Evolutionary conservation across 2,113 vertebrate species (phyloP), one percentile per base, ranked within the genome.

Genomic region (Phodopus roborovskii): DNA sequence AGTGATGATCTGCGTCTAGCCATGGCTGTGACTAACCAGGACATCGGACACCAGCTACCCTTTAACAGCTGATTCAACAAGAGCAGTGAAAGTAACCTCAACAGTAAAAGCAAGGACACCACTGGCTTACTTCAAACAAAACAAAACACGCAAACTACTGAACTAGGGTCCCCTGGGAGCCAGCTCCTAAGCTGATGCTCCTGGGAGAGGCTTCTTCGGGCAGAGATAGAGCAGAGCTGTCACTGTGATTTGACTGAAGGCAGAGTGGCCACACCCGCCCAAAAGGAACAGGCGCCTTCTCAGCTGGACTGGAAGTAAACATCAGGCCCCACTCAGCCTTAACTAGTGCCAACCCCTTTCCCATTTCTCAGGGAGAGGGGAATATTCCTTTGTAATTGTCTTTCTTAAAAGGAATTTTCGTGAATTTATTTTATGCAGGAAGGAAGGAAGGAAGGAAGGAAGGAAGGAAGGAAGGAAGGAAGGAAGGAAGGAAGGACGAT

Each of bases 321-420:
- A 6, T 0, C 1, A 12, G 7, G 48, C 66, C 0, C 66, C 0
- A 0, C 39, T 3, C 70, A 0, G 12, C n/a, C 2, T 15, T n/a
- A 20, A 48, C 73, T 19, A 33, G 66, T 33, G 39, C 13, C 15
- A 83, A 84, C 22, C 5, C 90, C 24, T 2, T 3, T 19, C 4
- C 0, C 22, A 13, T 42, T 56, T 73, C 48, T 48, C 73, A 75
- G 42, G 42, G 12, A n/a, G 7, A 24, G 71, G 7, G 12, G 11
- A 50, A 70, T 78, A 78, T 58, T 53, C 50, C 88, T 66, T 84
- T 93, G 48, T 56, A 71, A 87, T 87, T 62, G 73, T 20, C 30
- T 79, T 85, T 62, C 88, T 88, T 24, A 71, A 39, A 84, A 82
- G 82, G 39, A 90, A 19, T 39, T 78, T 84, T 82, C 78, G 96